Conservation (phyloP, 1,140 invertebrate species). For the Drosophila sulfurigaster region DNA sequence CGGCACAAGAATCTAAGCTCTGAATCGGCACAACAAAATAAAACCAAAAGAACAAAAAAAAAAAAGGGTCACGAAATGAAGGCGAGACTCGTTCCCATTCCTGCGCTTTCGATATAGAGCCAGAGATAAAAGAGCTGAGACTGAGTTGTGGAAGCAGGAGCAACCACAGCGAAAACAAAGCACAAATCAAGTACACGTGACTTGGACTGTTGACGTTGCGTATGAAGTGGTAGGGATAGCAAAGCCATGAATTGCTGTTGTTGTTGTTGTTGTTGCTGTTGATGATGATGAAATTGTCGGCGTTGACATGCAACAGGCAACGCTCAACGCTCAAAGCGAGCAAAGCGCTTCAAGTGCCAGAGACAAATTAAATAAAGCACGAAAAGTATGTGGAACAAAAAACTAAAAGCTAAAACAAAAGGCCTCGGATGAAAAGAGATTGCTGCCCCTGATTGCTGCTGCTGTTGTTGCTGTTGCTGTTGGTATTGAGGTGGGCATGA, state of each 20-base stretch:
- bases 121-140: conserved; percentile 59
- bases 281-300: conserved; percentile 77
- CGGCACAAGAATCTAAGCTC: conserved; percentile 31
- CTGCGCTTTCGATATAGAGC: conserved; percentile 60
- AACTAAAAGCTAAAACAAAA: conserved; percentile 60
- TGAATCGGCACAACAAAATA: conserved; percentile 13
- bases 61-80: conserved; percentile 72
- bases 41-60: conserved; percentile 15
- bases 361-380: conserved; percentile 81
- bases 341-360: conserved; percentile 51
- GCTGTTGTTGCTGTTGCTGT: conserved; percentile 12
- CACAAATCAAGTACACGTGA: conserved; percentile 80
- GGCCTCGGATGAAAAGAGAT: conserved; percentile 62
- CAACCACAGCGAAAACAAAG: conserved; percentile 58
- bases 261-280: conserved; percentile 8
- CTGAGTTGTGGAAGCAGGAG: neutral
- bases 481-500: conserved; percentile 62
- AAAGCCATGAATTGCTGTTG: conserved; percentile 5
- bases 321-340: conserved; percentile 19
- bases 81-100: conserved; percentile 33
- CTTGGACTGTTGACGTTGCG: conserved; percentile 57
- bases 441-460: conserved; percentile 46
- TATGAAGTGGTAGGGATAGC: conserved; percentile 35
- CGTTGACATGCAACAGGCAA: conserved; percentile 78
- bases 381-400: conserved; percentile 38